Evolutionary conservation across 2,888 invertebrate species (phyloP).

Genomic region (Athalia rosae): DNA sequence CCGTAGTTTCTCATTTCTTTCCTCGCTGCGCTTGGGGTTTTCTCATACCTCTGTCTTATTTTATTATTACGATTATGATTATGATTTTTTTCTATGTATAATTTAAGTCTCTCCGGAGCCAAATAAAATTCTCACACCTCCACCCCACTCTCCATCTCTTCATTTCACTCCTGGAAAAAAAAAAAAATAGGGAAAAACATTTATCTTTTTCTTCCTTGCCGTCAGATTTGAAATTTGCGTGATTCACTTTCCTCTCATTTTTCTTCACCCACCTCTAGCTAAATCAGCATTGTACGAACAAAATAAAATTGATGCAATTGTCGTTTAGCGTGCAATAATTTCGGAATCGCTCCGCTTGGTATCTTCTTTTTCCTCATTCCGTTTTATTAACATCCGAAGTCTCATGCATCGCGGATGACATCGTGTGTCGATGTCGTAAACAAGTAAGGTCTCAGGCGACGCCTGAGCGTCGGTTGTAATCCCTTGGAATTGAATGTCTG

Average conservation of each 20-base stretch:
- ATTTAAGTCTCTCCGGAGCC: not conserved
- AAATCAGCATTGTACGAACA: not conserved
- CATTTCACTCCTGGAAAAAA: no score
- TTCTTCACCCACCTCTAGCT: not conserved
- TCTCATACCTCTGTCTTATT: no score
- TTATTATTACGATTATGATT: no score
- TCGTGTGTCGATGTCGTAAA: conserved; percentile 25
- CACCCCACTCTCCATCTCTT: not conserved
- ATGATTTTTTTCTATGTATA: not conserved
- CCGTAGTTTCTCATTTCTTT: not conserved
- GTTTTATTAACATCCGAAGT: not conserved
- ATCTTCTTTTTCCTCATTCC: not conserved
- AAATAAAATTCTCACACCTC: not conserved
- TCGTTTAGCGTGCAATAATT: not conserved
- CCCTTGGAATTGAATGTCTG: conserved; percentile 28
- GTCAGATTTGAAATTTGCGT: not conserved
- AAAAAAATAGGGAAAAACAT: no score
- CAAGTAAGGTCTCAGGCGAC: conserved; percentile 3
- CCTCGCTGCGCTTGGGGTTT: not conserved
- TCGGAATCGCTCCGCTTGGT: not conserved
- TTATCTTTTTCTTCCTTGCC: conserved; percentile 1
- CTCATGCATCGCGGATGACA: not conserved
- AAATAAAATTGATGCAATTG: not conserved
- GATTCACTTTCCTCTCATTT: not conserved
- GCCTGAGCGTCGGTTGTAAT: not conserved